phyloP scores from a whole-genome alignment of 2,113 vertebrate species.

The Callocephalon fimbriatum region DNA sequence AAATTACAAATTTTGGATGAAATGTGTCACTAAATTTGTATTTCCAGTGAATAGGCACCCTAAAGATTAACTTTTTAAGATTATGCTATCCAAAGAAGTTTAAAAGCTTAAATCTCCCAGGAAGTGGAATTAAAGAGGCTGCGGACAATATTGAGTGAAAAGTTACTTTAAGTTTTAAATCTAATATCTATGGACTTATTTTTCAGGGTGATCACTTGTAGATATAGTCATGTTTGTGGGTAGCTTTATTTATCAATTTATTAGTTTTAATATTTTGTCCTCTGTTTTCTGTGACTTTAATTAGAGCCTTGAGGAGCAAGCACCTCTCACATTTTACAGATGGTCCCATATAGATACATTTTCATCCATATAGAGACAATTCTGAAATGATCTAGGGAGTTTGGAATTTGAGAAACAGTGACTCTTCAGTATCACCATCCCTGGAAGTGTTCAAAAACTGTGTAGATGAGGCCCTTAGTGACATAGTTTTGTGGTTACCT shows the following conservation, averaged over 20 bases:
- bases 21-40: not conserved
- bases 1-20: not conserved
- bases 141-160: not conserved
- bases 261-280: not conserved
- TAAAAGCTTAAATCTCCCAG: not conserved
- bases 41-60: not conserved
- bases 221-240: not conserved
- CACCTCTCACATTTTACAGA: fast-evolving
- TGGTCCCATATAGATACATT: not conserved
- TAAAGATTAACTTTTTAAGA: not conserved
- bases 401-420: not conserved
- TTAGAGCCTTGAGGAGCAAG: not conserved
- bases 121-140: not conserved
- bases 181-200: too few species aligned
- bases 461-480: not conserved
- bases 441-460: not conserved
- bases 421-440: not conserved
- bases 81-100: not conserved
- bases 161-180: not conserved
- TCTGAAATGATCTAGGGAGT: not conserved
- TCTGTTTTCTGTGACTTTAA: not conserved
- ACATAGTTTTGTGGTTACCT: not conserved
- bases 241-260: not conserved
- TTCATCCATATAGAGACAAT: not conserved
- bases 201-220: not conserved